Conservation (phyloP, 1,140 invertebrate species). For the Drosophila lacertosa region DNA sequence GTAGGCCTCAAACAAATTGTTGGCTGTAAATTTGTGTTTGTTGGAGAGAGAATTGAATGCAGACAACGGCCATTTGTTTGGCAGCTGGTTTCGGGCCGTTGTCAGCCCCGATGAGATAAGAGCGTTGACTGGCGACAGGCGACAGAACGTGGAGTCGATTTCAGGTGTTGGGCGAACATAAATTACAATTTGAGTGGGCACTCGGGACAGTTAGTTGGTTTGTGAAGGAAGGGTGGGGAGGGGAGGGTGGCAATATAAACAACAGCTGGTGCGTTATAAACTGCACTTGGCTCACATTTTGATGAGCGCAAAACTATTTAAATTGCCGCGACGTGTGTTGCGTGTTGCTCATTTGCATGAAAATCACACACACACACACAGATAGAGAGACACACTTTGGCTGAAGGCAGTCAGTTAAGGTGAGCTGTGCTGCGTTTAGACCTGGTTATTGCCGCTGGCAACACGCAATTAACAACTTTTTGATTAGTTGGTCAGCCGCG, state of each 20-base stretch:
- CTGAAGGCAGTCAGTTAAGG: background rate
- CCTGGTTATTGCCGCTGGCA: slow-evolving; percentile 59
- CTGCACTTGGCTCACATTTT: slow-evolving; percentile 55
- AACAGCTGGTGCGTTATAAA: slow-evolving; percentile 61
- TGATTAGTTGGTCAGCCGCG: slow-evolving; percentile 74
- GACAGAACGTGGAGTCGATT: slow-evolving; percentile 71
- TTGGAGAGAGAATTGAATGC: slow-evolving; percentile 33
- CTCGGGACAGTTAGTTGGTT: slow-evolving; percentile 19
- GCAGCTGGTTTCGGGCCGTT: slow-evolving; percentile 60
- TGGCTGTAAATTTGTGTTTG: slow-evolving; percentile 66
- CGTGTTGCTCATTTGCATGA: slow-evolving; percentile 40
- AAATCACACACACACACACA: slow-evolving; percentile 8
- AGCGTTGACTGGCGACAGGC: slow-evolving; percentile 11
- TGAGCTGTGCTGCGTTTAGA: background rate
- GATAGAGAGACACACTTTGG: background rate
- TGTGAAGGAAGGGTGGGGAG: background rate
- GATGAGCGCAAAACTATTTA: slow-evolving; percentile 52
- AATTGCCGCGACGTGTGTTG: slow-evolving; percentile 30
- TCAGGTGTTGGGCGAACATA: slow-evolving; percentile 71
- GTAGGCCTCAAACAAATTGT: slow-evolving; percentile 55
- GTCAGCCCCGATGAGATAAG: slow-evolving; percentile 65
- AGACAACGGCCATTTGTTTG: slow-evolving; percentile 49
- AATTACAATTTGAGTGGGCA: slow-evolving; percentile 73
- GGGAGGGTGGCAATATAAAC: slow-evolving; percentile 22
- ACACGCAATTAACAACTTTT: slow-evolving; percentile 73